phyloP scores from a whole-genome alignment of 2,113 vertebrate genomes.

The Calyptomena viridis region DNA sequence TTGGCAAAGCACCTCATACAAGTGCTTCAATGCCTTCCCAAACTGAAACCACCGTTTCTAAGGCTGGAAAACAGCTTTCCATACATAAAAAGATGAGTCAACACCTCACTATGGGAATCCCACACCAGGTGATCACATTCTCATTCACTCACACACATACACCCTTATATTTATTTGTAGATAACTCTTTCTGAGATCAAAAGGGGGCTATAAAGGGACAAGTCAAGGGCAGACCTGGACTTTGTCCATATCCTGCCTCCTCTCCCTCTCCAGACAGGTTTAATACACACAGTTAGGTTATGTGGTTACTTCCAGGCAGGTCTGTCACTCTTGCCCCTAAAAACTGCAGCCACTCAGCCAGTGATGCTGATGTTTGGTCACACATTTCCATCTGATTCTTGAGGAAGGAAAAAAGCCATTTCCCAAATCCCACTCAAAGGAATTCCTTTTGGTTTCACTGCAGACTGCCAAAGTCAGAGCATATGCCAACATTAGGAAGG shows the following conservation, averaged over 20 bases:
- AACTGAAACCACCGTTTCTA: neutral
- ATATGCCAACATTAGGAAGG: neutral
- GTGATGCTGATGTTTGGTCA: accelerated
- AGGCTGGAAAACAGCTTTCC: neutral
- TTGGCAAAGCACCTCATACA: neutral
- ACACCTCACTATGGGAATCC: neutral
- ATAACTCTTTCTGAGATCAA: neutral
- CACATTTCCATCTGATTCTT: neutral
- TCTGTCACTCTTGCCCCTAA: neutral
- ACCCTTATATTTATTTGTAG: neutral
- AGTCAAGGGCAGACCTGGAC: neutral
- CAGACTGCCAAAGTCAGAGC: accelerated
- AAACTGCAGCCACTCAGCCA: neutral
- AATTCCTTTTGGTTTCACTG: neutral
- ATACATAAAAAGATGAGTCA: neutral
- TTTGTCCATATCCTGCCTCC: neutral
- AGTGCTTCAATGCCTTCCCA: neutral
- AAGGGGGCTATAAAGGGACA: neutral
- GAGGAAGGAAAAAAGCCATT: neutral
- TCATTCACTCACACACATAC: neutral
- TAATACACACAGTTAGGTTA: neutral
- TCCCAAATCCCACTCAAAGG: neutral
- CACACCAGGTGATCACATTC: neutral
- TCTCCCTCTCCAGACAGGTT: neutral
- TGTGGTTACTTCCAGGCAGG: neutral